A percentile compares a stretch with the other conserved stretches of the same genome.
These are phyloP conservation scores for Zaprionus africanus DNA, from an alignment of 1,140 invertebrate genomes.

Conservation along the genomic window DNA sequence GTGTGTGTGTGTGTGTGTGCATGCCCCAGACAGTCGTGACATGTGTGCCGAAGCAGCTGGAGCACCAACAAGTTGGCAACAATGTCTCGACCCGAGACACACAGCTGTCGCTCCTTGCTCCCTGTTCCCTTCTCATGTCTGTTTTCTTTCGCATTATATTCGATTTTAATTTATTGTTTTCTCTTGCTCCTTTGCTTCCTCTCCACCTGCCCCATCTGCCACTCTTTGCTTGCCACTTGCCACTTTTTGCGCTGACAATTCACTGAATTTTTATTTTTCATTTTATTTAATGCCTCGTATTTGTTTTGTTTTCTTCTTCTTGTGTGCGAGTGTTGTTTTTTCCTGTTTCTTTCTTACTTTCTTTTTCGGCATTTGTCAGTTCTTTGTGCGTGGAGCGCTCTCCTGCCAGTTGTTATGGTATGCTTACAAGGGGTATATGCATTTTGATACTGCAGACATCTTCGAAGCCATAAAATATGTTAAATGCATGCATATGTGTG, in stretches of 20 bases:
- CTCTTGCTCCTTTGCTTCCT: slow-evolving; percentile 1
- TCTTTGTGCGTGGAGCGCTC: slow-evolving; percentile 25
- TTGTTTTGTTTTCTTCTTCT: slow-evolving; percentile 18
- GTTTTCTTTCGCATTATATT: slow-evolving; percentile 36
- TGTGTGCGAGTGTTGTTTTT: slow-evolving; percentile 10
- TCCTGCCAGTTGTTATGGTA: not conserved
- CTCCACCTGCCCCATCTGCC: slow-evolving; percentile 27
- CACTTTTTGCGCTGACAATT: slow-evolving; percentile 26
- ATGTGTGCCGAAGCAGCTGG: slow-evolving; percentile 1
- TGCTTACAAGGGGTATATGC: not conserved
- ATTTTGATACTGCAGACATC: not conserved
- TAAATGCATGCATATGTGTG: too few species aligned
- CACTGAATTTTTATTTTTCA: slow-evolving; percentile 36
- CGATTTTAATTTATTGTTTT: slow-evolving; percentile 48
- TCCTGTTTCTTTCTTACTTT: slow-evolving; percentile 5
- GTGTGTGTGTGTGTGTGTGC: not conserved
- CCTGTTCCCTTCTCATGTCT: not conserved
- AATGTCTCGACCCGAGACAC: slow-evolving; percentile 9
- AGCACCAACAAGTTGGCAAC: slow-evolving; percentile 23
- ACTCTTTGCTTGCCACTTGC: not conserved
- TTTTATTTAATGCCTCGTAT: slow-evolving; percentile 33
- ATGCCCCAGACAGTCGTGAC: slow-evolving; percentile 1
- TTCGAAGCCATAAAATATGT: too few species aligned
- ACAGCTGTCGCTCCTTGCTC: slow-evolving; percentile 15
- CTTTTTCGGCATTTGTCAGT: slow-evolving; percentile 29